Conservation (phyloP, 2,888 invertebrate species). For the Eupithecia insigniata region DNA sequence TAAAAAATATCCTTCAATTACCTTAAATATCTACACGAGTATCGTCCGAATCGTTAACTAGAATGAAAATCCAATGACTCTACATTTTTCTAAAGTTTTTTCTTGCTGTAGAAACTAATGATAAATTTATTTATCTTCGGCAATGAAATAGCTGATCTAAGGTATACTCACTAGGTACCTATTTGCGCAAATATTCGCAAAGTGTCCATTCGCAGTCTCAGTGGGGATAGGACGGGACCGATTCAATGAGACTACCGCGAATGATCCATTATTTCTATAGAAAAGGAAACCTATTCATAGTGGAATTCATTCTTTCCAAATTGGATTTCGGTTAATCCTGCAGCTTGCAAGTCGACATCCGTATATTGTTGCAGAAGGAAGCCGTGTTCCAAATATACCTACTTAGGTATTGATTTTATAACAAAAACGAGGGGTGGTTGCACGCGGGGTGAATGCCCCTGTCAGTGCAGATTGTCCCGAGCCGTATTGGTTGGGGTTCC, state of each 20-base stretch:
- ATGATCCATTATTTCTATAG: conserved; percentile 27
- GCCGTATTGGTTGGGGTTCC: conserved; percentile 78
- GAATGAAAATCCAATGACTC: background rate
- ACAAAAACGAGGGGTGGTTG: conserved; percentile 82
- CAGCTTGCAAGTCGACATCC: conserved; percentile 46
- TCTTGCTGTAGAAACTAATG: background rate
- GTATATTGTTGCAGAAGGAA: conserved; percentile 62
- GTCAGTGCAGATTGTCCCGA: conserved; percentile 80
- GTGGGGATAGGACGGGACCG: background rate
- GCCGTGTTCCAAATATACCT: conserved; percentile 65
- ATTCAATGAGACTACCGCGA: conserved; percentile 12
- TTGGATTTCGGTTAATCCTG: conserved; percentile 45
- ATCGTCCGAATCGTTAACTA: background rate
- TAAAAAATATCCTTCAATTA: background rate
- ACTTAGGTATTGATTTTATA: conserved; percentile 77
- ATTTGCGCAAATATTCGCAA: conserved; percentile 3
- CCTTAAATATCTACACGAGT: background rate
- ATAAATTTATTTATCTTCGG: background rate
- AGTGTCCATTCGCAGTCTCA: conserved; percentile 12
- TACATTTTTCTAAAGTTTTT: background rate
- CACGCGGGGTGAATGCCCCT: conserved; percentile 80
- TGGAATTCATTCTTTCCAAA: conserved; percentile 34
- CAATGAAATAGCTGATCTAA: conserved; percentile 5
- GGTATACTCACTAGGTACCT: background rate
- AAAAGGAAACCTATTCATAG: conserved; percentile 29